These are phyloP conservation scores for Argynnis bischoffii DNA, from an alignment of 2,888 invertebrate species.

Conservation along the genomic window DNA sequence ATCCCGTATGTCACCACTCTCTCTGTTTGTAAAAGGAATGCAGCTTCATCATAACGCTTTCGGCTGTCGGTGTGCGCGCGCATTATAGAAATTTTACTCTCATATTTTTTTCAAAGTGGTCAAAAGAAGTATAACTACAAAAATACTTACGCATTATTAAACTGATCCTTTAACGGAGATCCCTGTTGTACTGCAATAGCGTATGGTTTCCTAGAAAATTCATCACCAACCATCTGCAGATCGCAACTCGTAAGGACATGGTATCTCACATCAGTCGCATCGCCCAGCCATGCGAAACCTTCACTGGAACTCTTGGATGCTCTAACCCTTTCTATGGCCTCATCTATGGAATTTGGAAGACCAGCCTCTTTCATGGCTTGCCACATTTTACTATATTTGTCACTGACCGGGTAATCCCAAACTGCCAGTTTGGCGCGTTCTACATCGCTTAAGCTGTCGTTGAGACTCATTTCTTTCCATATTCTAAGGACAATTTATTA, in stretches of 20 bases:
- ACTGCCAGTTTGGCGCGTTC: slow-evolving; percentile 97
- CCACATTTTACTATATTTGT: slow-evolving; percentile 99
- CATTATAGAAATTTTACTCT: no score
- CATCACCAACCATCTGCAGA: slow-evolving; percentile 95
- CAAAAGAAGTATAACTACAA: background rate
- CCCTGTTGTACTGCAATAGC: slow-evolving; percentile 98
- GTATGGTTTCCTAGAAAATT: slow-evolving; percentile 98
- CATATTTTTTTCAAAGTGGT: no score
- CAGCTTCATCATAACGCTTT: no score
- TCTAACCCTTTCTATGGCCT: slow-evolving; percentile 87
- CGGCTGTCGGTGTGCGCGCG: no score
- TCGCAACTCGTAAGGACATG: slow-evolving; percentile 91
- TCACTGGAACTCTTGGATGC: slow-evolving; percentile 87
- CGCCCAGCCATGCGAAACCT: slow-evolving; percentile 96
- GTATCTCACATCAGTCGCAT: slow-evolving; percentile 95
- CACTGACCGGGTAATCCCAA: slow-evolving; percentile 99
- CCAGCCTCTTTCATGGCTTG: slow-evolving; percentile 94
- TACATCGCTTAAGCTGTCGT: slow-evolving; percentile 94
- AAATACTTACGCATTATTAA: slow-evolving; percentile 93
- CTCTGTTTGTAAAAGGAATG: no score
- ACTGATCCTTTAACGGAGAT: slow-evolving; percentile 95
- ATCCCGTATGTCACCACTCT: no score
- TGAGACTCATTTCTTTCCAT: slow-evolving; percentile 98
- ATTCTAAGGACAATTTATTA: slow-evolving; percentile 82
- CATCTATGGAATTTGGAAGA: slow-evolving; percentile 89